Conservation (phyloP, 1,140 invertebrate species). For the Conus betulinus region DNA sequence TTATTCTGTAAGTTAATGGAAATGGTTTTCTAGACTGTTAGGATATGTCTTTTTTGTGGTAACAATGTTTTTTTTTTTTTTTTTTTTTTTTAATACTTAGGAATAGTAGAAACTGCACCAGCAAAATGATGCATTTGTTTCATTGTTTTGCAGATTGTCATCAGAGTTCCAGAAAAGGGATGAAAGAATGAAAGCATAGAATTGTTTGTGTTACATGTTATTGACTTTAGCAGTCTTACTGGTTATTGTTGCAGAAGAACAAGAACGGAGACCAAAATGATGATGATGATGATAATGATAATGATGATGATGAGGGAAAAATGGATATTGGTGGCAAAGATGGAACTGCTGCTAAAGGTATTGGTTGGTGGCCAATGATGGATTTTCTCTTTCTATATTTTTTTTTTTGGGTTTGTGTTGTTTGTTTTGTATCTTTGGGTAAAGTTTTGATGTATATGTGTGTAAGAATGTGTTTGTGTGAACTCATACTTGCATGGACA, state of each 20-base stretch:
- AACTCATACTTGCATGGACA: background rate
- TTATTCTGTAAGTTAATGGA: too few species aligned
- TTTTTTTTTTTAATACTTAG: too few species aligned
- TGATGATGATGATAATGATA: slow-evolving; percentile 1
- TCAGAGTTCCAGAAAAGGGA: background rate
- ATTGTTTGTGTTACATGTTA: background rate
- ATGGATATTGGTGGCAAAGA: background rate
- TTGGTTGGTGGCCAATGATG: background rate
- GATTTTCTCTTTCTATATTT: background rate
- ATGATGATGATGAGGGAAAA: slow-evolving; percentile 14
- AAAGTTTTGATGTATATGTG: background rate
- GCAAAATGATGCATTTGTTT: too few species aligned
- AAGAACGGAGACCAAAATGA: background rate
- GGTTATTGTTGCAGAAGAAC: background rate
- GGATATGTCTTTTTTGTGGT: too few species aligned
- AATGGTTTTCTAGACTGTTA: too few species aligned
- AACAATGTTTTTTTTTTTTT: too few species aligned
- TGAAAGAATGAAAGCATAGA: background rate
- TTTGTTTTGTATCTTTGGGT: background rate
- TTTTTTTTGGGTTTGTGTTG: background rate
- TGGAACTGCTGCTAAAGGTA: background rate
- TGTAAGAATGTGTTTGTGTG: background rate
- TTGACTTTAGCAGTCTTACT: background rate
- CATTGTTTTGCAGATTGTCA: too few species aligned
- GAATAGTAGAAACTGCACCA: too few species aligned